Base-by-base conservation (phyloP, 2,888 invertebrate species). In the Campoletis raptor region DNA sequence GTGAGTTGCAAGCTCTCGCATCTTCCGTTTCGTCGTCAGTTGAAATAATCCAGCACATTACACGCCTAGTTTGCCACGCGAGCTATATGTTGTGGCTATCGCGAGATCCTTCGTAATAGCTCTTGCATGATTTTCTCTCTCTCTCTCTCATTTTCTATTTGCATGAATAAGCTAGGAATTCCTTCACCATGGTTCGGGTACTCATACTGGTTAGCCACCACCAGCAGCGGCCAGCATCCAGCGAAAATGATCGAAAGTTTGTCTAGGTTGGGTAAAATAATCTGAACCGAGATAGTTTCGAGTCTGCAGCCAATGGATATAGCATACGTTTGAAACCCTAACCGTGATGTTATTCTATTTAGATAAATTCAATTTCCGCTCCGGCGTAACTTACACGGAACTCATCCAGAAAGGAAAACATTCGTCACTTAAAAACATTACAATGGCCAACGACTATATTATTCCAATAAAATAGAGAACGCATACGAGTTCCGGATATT, bases 21-120 rank as follows among this genome's bases (percentile, higher is more conserved):
- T 61, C 54, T 36, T 21, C 15, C 30, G 77, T 30, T 45, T 80
- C 45, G 73, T 79, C 85, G 67, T 52, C 72, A 85, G 81, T 86
- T 90, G 83, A 89, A 89, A 91, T 89, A 89, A 91, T 92, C 91
- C 89, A 87, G 88, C 86, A 83, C 87, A 90, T 91, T 90, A 91
- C 90, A 88, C 89, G 90, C 90, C 89, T 89, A 90, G 90, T 90
- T 92, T 91, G 88, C 80, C 87, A 88, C 85, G 83, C 83, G 81
- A 90, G 86, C 86, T 85, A 88, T 61, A 30, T 78, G 83, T 85
- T 85, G 81, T 77, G 72, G 48, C 57, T 69, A 79, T 83, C 69
- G 36, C 74, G 64, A 72, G 45, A 85, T 80, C 74, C 66, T 54
- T 15, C 64, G 45, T 74, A 81, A 78, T 86, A 89, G 83, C 85